phyloP scores from a whole-genome alignment of 2,797 vertebrate genomes.

The Erethizon dorsatum region DNA sequence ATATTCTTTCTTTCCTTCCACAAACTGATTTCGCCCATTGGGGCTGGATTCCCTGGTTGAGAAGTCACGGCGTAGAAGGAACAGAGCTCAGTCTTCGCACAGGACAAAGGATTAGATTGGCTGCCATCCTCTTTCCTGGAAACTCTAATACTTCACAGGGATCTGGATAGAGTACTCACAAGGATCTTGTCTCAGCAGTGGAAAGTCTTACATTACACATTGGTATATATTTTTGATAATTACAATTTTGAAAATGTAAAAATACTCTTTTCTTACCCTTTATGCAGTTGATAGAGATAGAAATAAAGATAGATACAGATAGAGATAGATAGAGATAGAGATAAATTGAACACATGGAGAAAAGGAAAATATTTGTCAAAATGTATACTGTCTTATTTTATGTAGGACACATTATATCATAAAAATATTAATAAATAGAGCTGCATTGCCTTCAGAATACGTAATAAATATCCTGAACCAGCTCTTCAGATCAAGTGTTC shows the following conservation, averaged over 20 bases:
- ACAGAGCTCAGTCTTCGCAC: background rate
- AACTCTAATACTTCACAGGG: background rate
- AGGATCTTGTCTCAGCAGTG: background rate
- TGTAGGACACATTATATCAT: background rate
- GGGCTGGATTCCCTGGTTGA: background rate
- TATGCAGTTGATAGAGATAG: background rate
- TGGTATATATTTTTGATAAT: background rate
- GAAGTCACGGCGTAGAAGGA: background rate
- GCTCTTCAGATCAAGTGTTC: background rate
- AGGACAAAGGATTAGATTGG: background rate
- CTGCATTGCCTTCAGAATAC: background rate
- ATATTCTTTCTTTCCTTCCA: background rate
- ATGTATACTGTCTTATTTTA: background rate
- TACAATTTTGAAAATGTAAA: background rate
- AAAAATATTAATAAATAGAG: background rate
- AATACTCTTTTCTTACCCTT: background rate
- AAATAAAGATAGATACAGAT: too few species aligned
- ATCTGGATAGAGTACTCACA: background rate
- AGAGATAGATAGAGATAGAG: too few species aligned
- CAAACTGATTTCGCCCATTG: background rate
- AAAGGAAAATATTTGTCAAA: background rate
- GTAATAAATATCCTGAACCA: background rate
- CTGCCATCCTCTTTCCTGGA: background rate
- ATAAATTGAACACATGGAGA: background rate
- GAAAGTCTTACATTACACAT: background rate